Conservation (phyloP, 2,797 vertebrate genomes). For the Gila robusta region DNA sequence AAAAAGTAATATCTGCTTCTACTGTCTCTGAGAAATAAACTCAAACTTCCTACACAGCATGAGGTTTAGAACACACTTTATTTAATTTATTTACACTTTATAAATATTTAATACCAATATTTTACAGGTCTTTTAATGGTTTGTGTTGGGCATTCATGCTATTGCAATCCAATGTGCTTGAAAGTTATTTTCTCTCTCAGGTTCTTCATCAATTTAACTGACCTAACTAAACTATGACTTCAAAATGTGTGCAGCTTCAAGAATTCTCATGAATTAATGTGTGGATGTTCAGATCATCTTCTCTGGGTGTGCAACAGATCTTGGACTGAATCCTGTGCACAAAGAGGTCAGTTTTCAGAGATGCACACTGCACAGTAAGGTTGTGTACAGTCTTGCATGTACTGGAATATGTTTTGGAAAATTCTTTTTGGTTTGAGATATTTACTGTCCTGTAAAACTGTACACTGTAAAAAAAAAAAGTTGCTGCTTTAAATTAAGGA, state of each 20-base stretch:
- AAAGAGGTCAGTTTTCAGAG: not conserved
- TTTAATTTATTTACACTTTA: no score
- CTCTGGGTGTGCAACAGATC: not conserved
- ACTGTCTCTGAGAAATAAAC: constrained; percentile 9
- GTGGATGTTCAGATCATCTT: not conserved
- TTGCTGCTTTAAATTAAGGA: no score
- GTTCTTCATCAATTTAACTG: not conserved
- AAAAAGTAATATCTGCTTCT: constrained; percentile 48
- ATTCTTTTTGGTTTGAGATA: not conserved
- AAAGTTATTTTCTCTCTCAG: not conserved
- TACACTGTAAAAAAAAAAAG: no score
- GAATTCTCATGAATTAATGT: not conserved
- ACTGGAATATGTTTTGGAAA: not conserved
- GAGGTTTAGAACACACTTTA: not conserved
- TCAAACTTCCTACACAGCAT: not conserved
- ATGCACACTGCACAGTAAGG: not conserved
- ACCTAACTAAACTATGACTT: not conserved
- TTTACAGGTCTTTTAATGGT: not conserved
- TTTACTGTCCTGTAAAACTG: no score
- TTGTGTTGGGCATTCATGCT: not conserved
- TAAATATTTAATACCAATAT: not conserved
- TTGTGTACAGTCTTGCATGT: not conserved
- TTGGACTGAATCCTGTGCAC: not conserved
- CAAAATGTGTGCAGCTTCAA: not conserved
- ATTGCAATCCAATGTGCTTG: not conserved